A percentile compares a stretch with the other conserved stretches of the same genome.
These are phyloP conservation scores for Chrysina gloriosa DNA, from an alignment of 2,888 invertebrate species.

Conservation along the genomic window DNA sequence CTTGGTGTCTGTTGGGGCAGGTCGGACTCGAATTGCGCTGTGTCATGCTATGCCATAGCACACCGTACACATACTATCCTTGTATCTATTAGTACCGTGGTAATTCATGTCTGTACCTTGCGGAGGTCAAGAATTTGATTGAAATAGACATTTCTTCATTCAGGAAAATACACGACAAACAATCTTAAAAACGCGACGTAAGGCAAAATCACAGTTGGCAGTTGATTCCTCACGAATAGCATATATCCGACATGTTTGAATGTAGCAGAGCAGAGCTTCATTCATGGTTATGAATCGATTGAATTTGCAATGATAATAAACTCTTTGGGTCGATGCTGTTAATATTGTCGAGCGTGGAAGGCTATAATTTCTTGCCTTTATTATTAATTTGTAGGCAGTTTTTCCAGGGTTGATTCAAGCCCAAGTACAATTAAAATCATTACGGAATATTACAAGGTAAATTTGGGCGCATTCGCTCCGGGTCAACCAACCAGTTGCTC, in stretches of 20 bases:
- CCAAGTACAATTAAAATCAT: too few relatives aligned
- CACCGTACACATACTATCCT: constrained; percentile 51
- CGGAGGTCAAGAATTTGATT: constrained; percentile 52
- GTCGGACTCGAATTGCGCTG: constrained; percentile 59
- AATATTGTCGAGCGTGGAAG: background rate
- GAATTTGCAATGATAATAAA: constrained; percentile 13
- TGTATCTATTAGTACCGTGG: constrained; percentile 53
- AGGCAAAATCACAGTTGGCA: background rate
- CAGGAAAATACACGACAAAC: constrained; percentile 11
- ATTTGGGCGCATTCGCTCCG: too few relatives aligned
- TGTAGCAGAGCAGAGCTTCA: background rate
- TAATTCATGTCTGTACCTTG: constrained; percentile 49
- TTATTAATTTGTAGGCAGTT: too few relatives aligned
- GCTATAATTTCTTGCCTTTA: too few relatives aligned
- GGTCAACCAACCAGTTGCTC: too few relatives aligned
- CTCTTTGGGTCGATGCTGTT: background rate
- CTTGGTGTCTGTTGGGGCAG: constrained; percentile 59
- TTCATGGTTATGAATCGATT: constrained; percentile 16
- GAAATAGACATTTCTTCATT: constrained; percentile 6
- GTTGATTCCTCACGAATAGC: constrained; percentile 22
- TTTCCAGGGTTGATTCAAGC: too few relatives aligned
- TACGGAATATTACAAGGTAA: too few relatives aligned
- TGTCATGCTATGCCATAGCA: constrained; percentile 58
- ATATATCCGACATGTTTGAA: background rate
- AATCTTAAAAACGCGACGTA: constrained; percentile 22